Conservation (phyloP, 2,113 vertebrate genomes). For the Anthoscopus minutus region DNA sequence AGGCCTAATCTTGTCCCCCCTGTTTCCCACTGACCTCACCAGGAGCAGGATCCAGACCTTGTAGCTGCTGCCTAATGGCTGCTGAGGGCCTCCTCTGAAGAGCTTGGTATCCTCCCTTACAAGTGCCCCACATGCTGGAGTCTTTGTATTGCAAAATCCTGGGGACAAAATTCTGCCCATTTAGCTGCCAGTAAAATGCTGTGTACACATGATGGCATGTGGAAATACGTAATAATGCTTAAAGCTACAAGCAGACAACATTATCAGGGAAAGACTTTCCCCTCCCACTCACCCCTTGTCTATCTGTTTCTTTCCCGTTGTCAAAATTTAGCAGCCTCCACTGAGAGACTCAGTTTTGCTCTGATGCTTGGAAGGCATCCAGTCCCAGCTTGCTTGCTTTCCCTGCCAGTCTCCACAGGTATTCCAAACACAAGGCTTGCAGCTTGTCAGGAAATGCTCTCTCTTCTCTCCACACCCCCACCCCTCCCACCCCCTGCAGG, state of each 20-base stretch:
- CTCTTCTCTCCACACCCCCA: background rate
- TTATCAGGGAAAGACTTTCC: constrained; percentile 32
- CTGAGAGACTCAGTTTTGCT: constrained; percentile 44
- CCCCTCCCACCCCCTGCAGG: background rate
- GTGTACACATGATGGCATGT: background rate
- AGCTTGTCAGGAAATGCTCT: constrained; percentile 35
- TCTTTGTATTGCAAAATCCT: background rate
- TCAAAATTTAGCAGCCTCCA: constrained; percentile 60
- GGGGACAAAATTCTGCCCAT: background rate
- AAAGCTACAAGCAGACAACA: background rate
- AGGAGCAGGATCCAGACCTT: background rate
- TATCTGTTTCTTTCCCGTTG: constrained; percentile 32
- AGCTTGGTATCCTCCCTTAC: background rate
- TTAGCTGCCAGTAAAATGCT: background rate
- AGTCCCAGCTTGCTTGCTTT: constrained; percentile 18
- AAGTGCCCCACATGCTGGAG: background rate
- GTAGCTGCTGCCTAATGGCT: background rate
- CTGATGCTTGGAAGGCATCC: constrained; percentile 64
- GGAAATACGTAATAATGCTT: background rate
- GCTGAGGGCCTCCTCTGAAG: background rate
- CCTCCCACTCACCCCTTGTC: constrained; percentile 34
- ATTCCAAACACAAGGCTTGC: constrained; percentile 42
- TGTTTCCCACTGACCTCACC: background rate
- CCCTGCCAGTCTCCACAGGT: constrained; percentile 66
- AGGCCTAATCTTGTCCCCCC: background rate